Conservation (phyloP, 1,140 invertebrate genomes). For the Magallana ariakensis region DNA sequence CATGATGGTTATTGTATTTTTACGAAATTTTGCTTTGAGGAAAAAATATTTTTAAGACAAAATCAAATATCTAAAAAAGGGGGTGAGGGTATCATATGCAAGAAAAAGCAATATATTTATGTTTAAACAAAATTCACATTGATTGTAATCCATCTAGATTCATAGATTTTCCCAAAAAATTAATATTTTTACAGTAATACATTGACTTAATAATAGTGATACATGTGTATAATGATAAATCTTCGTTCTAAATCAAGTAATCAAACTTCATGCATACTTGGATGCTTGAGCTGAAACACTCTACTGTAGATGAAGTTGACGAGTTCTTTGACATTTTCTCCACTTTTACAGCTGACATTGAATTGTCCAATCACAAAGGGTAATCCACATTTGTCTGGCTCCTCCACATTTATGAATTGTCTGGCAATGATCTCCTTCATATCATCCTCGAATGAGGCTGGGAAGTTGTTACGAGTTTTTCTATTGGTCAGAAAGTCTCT, state of each 20-base stretch:
- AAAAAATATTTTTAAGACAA: too few species aligned
- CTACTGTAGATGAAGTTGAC: conserved; percentile 96
- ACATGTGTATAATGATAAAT: too few species aligned
- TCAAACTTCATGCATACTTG: conserved; percentile 63
- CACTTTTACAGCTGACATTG: conserved; percentile 92
- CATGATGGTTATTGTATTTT: too few species aligned
- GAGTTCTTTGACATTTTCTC: conserved; percentile 94
- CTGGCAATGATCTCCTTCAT: conserved; percentile 69
- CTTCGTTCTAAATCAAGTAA: background rate
- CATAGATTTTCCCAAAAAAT: too few species aligned
- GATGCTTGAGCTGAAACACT: conserved; percentile 86
- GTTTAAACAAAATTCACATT: too few species aligned
- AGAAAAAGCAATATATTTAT: too few species aligned
- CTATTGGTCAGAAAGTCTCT: conserved; percentile 88
- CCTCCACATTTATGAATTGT: conserved; percentile 93
- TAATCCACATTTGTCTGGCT: conserved; percentile 96
- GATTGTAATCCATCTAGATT: too few species aligned
- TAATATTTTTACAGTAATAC: too few species aligned
- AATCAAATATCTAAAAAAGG: too few species aligned
- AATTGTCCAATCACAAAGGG: conserved; percentile 96
- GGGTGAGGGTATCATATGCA: too few species aligned
- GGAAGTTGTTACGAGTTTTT: conserved; percentile 85
- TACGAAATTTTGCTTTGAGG: too few species aligned
- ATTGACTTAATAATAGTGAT: too few species aligned
- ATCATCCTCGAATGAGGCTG: conserved; percentile 90